Percentiles rank a stretch among this genome's conserved stretches.
phyloP scores from a whole-genome alignment of 1,140 invertebrate genomes.

The Ericerus pela region DNA sequence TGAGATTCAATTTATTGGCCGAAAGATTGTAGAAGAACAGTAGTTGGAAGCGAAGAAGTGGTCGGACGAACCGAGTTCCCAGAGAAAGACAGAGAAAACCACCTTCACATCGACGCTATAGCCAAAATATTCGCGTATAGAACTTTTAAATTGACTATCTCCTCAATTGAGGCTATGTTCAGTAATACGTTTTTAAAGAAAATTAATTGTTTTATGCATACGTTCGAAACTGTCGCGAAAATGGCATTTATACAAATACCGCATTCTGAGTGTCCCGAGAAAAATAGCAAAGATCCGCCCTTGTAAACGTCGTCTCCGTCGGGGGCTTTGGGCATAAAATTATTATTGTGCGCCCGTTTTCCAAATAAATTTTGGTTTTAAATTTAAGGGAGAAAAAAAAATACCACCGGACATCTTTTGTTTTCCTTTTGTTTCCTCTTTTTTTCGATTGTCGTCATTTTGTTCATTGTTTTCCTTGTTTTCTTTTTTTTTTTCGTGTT shows the following conservation, averaged over 20 bases:
- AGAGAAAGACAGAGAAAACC: too few relatives aligned
- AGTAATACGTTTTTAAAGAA: conserved; percentile 4
- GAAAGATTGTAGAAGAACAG: too few relatives aligned
- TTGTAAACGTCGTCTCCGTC: background rate
- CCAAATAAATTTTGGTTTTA: background rate
- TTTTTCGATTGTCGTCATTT: background rate
- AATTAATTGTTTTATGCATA: conserved; percentile 9
- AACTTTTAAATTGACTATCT: too few relatives aligned
- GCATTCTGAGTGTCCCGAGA: conserved; percentile 24
- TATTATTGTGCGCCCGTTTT: background rate
- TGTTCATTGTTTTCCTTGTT: background rate
- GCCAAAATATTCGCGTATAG: background rate
- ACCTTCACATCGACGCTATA: too few relatives aligned
- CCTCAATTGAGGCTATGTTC: conserved; percentile 6
- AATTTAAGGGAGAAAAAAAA: too few relatives aligned
- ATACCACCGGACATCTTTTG: too few relatives aligned
- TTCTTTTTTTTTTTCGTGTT: background rate
- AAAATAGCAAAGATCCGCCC: conserved; percentile 25
- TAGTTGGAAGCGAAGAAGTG: too few relatives aligned
- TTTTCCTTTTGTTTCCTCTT: background rate
- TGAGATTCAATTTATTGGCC: too few relatives aligned
- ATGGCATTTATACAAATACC: conserved; percentile 24
- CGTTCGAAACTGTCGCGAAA: conserved; percentile 5
- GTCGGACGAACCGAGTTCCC: too few relatives aligned
- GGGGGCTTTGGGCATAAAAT: background rate